Conservation (phyloP, 2,888 invertebrate species). For the Reticulitermes lucifugus region DNA sequence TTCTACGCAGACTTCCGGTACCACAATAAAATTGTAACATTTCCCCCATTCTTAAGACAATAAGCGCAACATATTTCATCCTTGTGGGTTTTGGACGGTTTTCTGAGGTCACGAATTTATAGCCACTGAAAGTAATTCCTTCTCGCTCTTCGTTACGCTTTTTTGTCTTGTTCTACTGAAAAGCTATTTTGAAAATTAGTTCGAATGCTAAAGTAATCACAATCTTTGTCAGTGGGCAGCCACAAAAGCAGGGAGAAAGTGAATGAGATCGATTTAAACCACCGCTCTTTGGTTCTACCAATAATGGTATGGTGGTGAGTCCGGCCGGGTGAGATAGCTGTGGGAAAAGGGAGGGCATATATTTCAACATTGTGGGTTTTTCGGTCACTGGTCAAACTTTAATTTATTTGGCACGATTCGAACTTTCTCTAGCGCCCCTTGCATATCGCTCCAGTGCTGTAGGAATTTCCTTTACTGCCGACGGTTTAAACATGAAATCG, state of each 20-base stretch:
- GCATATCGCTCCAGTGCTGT: not conserved
- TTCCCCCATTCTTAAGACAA: not conserved
- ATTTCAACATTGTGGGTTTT: conserved; percentile 41
- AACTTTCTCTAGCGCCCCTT: not conserved
- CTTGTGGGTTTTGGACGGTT: not conserved
- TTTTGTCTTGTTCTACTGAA: not conserved
- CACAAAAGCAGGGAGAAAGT: not conserved
- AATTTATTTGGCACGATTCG: conserved; percentile 32
- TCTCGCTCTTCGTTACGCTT: not conserved
- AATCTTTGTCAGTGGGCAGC: conserved; percentile 19
- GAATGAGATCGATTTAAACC: not conserved
- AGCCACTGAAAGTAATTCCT: not conserved
- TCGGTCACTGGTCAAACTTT: conserved; percentile 43
- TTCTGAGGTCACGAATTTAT: not conserved
- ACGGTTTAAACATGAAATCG: conserved; percentile 24
- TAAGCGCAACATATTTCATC: not conserved
- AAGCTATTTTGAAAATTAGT: conserved; percentile 32
- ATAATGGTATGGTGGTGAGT: not conserved
- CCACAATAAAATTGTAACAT: not conserved
- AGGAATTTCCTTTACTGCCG: conserved; percentile 25
- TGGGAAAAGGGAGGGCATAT: conserved; percentile 14
- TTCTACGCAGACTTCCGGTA: too few relatives aligned
- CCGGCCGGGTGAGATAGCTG: not conserved
- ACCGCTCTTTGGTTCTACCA: not conserved
- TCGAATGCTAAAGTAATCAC: not conserved